Base-by-base conservation (phyloP, 1,140 invertebrate species). In the Coelopa frigida region DNA sequence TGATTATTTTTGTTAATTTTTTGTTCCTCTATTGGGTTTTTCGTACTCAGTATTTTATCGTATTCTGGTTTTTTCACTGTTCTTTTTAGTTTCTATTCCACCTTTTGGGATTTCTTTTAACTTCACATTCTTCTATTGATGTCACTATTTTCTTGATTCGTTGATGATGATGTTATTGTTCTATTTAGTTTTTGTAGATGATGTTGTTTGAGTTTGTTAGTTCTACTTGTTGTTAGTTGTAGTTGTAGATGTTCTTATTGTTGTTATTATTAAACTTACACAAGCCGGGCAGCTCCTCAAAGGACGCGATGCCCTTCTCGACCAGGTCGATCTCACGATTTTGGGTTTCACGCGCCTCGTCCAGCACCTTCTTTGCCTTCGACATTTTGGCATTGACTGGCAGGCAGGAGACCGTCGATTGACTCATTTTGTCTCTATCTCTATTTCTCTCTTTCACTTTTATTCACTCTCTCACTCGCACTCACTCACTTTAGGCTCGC, bases 251-350 rank as follows among this genome's bases (percentile, higher is more conserved):
- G n/a, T n/a, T n/a, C n/a, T n/a, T n/a, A n/a, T n/a, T n/a, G n/a
- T n/a, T 6, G n/a, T 46, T 38, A 5, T 27, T 46, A 24, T 20
- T 22, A 12, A 22, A 85, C 93, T 94, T 79, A 98, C 94, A 83
- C 50, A 98, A 75, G 54, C 91, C 88, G 38, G 92, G 89, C 67
- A 98, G 77, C 72, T 98, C 94, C 56, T 92, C 87, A 60, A 99
- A 84, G 43, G 82, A 85, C 15, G 78, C 73, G 47, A 99, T 82
- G 21, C 85, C 84, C 73, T 93, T 94, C 71, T 99, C 96, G 24
- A 89, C 85, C 51, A 97, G 79, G 78, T 98, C 94, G 57, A 98
- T 72, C 74, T 98, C 94, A 14, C 89, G 84, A 78, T 92, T 92
- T 70, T 89, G 83, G 39, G 84, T 84, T 73, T 96, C 89, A 53